A percentile compares a stretch with the other conserved stretches of the same genome.
Evolutionary conservation across 2,113 vertebrate species (phyloP).

Genomic region (Aepyceros melampus): DNA sequence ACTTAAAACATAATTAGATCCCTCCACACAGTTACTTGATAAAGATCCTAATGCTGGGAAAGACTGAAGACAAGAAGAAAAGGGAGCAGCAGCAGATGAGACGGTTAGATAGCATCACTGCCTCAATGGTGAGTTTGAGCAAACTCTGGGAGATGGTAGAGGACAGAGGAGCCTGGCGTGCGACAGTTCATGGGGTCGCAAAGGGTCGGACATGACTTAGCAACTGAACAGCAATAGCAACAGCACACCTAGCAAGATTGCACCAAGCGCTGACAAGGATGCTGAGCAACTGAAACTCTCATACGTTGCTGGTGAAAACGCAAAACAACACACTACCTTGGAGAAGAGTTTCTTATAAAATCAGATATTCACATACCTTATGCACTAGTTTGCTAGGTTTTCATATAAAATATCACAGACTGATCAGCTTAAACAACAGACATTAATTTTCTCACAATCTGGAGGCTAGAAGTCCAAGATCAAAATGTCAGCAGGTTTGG

Average conservation of each 20-base stretch:
- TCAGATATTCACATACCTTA: neutral
- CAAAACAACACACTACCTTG: neutral
- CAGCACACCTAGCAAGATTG: neutral
- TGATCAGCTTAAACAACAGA: neutral
- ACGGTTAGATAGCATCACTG: neutral
- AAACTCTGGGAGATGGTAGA: neutral
- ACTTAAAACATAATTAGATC: neutral
- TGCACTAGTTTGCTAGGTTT: neutral
- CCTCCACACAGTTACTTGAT: neutral
- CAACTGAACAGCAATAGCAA: neutral
- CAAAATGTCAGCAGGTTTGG: neutral
- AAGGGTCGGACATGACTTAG: neutral
- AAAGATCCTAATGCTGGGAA: neutral
- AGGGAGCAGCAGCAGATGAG: neutral
- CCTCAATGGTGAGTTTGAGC: neutral
- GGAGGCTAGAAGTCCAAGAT: neutral
- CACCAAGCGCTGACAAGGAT: neutral
- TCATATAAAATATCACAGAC: neutral
- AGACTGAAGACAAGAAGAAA: neutral
- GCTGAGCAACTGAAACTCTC: neutral
- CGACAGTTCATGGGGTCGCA: accelerated
- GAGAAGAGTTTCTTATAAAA: neutral
- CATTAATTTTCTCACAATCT: neutral
- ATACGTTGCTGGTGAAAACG: neutral
- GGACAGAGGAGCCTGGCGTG: neutral